Evolutionary conservation across 2,888 invertebrate species (phyloP).

Genomic region (Pegoplata infirma): DNA sequence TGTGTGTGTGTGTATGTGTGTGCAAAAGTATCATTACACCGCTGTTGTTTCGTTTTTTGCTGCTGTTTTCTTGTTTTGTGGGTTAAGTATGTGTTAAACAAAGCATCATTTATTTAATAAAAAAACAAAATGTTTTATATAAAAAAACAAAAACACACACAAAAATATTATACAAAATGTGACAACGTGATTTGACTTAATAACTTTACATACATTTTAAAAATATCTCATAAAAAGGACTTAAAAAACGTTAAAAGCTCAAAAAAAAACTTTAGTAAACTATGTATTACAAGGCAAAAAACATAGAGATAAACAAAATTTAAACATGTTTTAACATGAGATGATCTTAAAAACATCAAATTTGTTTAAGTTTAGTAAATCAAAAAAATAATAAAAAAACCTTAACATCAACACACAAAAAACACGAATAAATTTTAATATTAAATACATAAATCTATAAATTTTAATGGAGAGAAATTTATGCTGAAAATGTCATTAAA

Average conservation of each 20-base stretch:
- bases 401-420: background rate
- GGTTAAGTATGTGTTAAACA: constrained; percentile 63
- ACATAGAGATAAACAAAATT: constrained; percentile 23
- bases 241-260: background rate
- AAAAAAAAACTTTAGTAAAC: background rate
- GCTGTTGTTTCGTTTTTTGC: background rate
- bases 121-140: constrained; percentile 27
- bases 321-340: constrained; percentile 21
- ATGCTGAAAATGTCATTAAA: constrained; percentile 10
- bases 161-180: constrained; percentile 30
- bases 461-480: constrained; percentile 20
- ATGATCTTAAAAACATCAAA: constrained; percentile 17
- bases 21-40: too few relatives aligned
- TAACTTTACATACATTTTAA: background rate
- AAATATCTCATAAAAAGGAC: background rate
- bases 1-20: too few relatives aligned
- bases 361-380: constrained; percentile 42
- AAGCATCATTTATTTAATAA: constrained; percentile 62
- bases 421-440: constrained; percentile 30
- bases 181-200: constrained; percentile 60
- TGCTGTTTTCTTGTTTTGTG: constrained; percentile 42
- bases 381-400: background rate
- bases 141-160: constrained; percentile 2
- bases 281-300: background rate
- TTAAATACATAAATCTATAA: constrained; percentile 37